Percentiles rank a stretch among this genome's conserved stretches.
phyloP scores from a whole-genome alignment of 2,113 vertebrate species.

The Haemorhous mexicanus region DNA sequence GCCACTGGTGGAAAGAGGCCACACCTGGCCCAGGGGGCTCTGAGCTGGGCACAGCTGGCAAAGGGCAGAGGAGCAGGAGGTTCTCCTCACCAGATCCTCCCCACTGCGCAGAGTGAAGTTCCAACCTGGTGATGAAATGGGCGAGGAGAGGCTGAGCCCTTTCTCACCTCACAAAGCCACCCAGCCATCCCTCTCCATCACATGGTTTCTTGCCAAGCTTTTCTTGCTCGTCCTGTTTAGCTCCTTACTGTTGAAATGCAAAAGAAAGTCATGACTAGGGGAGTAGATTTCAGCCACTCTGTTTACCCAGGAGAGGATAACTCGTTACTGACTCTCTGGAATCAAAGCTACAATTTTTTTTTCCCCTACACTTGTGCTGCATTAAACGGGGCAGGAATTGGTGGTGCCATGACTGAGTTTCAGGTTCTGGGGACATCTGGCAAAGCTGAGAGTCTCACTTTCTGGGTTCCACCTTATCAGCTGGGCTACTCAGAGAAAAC shows the following conservation, averaged over 20 bases:
- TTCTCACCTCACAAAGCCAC: neutral
- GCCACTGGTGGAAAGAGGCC: neutral
- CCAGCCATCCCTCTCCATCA: neutral
- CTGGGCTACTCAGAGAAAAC: neutral
- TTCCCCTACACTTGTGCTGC: neutral
- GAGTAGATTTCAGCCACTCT: neutral
- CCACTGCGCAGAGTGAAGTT: accelerated
- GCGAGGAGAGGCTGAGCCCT: neutral
- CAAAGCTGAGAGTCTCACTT: neutral
- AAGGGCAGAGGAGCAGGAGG: neutral
- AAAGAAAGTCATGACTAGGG: neutral
- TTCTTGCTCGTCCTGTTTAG: neutral
- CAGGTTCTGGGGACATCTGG: neutral
- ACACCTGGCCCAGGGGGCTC: neutral
- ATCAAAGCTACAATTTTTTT: neutral
- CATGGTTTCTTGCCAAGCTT: neutral
- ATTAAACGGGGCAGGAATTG: neutral
- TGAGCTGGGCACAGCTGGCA: neutral
- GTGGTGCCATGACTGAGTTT: neutral
- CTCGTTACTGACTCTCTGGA: neutral
- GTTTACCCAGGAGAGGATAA: neutral
- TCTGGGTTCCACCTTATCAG: neutral
- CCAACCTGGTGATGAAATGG: neutral
- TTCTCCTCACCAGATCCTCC: neutral
- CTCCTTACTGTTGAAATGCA: neutral